Evolutionary conservation across 92 coral and sea anemone genomes (phyloP), one percentile per base, ranked within the genome.

Genomic region (Umimayanthus kanabou): DNA sequence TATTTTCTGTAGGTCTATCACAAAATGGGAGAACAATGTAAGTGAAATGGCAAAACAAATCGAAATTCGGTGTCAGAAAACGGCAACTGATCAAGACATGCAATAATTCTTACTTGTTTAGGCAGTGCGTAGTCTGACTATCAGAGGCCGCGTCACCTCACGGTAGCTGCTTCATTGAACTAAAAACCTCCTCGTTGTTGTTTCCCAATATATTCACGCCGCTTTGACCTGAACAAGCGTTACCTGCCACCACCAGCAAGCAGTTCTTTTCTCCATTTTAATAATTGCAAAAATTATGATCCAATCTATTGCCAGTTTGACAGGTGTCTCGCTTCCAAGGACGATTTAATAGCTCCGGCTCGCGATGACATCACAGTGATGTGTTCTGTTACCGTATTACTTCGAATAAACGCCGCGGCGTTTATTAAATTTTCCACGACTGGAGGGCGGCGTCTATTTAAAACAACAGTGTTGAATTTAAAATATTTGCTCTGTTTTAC

Each of bases 201-300:
- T n/a, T 30, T 1, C 5, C 28, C 26, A 76, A 79, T 47, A 14
- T 79, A n/a, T 53, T 49, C 67, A 53, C 67, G 67, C 22, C 42
- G 65, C 50, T 23, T 82, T 66, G 16, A 40, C 49, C 42, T 26
- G 43, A 58, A 64, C 74, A 82, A 66, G 69, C 28, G 43, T 5
- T 66, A 82, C 86, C 86, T 82, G 86, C 39, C 23, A 22, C 77
- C 86, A 82, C 86, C 86, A 67, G 86, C 58, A n/a, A 13, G 3
- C 22, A 25, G 4, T 70, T 64, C 26, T 61, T 18, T 61, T 20
- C 69, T 50, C n/a, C 58, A 58, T 66, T 66, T 39, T 42, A 69
- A 39, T 37, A 16, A 64, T 25, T 9, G 86, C 57, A 61, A 82
- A 75, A 43, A 40, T 75, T 57, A 57, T 37, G 11, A 75, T 39